These are phyloP conservation scores for Trachelus troglodyta DNA, from an alignment of 2,888 invertebrate genomes.

Conservation along the genomic window DNA sequence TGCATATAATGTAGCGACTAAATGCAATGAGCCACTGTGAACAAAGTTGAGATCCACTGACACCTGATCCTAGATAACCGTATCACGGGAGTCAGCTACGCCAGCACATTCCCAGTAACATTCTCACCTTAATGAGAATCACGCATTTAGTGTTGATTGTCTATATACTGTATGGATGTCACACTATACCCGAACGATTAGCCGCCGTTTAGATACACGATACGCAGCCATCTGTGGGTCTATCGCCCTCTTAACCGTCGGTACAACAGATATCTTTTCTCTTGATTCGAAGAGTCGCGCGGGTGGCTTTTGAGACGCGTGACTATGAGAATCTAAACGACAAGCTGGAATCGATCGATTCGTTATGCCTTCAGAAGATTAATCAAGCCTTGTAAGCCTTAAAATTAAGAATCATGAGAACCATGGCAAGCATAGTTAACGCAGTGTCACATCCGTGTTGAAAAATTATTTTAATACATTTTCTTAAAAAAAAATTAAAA, in stretches of 20 bases:
- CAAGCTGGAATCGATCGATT: neutral
- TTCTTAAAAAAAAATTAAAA: neutral
- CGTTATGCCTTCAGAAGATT: neutral
- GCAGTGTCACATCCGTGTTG: neutral
- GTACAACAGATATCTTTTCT: neutral
- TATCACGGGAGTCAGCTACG: conserved; percentile 27
- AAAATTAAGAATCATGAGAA: neutral
- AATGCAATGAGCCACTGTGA: conserved; percentile 7
- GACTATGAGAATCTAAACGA: neutral
- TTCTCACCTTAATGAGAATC: conserved; percentile 1
- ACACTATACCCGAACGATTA: neutral
- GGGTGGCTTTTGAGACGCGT: neutral
- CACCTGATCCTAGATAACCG: conserved; percentile 32
- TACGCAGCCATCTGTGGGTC: neutral
- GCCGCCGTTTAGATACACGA: neutral
- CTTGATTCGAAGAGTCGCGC: neutral
- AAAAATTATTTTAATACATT: neutral
- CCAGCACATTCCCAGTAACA: conserved; percentile 29
- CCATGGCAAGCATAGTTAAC: neutral
- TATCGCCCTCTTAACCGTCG: neutral
- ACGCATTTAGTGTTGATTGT: neutral
- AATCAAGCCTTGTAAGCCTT: neutral
- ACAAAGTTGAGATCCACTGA: conserved; percentile 39
- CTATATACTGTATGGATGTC: neutral
- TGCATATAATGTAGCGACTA: conserved; percentile 7